Percentiles rank a stretch among this genome's conserved stretches.
Evolutionary conservation across 2,888 invertebrate species (phyloP).

Genomic region (Sarcophaga caerulescens): DNA sequence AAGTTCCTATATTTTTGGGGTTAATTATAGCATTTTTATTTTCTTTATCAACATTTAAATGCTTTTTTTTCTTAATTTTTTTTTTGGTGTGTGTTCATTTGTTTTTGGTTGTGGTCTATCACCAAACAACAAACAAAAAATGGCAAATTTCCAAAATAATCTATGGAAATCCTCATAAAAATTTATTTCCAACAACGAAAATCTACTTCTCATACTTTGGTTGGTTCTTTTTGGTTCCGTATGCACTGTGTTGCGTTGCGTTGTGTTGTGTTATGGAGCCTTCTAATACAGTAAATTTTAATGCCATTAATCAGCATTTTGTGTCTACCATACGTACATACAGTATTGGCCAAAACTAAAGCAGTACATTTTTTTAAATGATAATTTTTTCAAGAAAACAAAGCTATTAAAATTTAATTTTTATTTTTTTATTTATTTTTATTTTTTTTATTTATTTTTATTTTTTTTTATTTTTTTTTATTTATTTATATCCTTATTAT

Average conservation of each 20-base stretch:
- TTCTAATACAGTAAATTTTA: conserved; percentile 35
- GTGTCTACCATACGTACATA: conserved; percentile 39
- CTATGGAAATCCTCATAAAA: conserved; percentile 58
- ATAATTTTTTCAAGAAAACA: no score
- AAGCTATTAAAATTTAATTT: no score
- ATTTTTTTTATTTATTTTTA: no score
- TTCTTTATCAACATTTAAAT: conserved; percentile 57
- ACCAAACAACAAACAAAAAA: conserved; percentile 45
- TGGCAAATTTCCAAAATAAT: conserved; percentile 64
- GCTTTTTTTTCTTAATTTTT: conserved; percentile 7
- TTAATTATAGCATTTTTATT: conserved; percentile 64
- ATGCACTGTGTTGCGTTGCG: neutral
- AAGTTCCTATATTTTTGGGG: conserved; percentile 54
- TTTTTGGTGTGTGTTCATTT: conserved; percentile 21
- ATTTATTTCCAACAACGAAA: conserved; percentile 12
- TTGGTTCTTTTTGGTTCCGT: conserved; percentile 12
- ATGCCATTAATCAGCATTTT: conserved; percentile 60
- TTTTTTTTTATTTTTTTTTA: no score
- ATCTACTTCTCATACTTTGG: conserved; percentile 10
- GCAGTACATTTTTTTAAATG: no score
- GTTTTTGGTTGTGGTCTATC: neutral
- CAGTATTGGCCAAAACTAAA: no score
- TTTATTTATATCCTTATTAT: no score
- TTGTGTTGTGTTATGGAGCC: neutral
- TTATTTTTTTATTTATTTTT: no score